Conservation (phyloP, 1,140 invertebrate genomes). For the Ceratosolen solmsi region DNA sequence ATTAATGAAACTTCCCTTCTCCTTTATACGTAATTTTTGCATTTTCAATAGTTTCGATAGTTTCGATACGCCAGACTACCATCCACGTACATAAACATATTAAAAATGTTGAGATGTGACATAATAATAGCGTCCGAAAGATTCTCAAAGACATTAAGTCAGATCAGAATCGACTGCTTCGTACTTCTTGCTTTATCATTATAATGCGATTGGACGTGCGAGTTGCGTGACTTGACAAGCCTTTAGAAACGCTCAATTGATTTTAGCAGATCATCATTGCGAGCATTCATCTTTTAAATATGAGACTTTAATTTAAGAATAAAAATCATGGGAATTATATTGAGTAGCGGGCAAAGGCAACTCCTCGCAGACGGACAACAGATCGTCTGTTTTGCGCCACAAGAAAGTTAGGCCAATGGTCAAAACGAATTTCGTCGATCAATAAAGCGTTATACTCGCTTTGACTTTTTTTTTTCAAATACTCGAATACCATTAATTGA, state of each 20-base stretch:
- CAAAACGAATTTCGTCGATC: constrained; percentile 13
- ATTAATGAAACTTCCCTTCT: too few relatives aligned
- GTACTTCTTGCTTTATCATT: constrained; percentile 16
- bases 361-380: background rate
- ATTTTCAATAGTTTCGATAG: too few relatives aligned
- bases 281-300: background rate
- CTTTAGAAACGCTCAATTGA: constrained; percentile 30
- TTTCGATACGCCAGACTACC: too few relatives aligned
- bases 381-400: background rate
- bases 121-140: constrained; percentile 15
- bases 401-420: background rate
- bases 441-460: background rate
- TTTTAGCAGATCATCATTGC: constrained; percentile 21
- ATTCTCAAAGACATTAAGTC: constrained; percentile 1
- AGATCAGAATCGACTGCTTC: background rate
- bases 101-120: background rate
- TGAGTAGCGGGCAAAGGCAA: background rate
- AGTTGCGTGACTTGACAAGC: constrained; percentile 4
- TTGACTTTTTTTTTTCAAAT: background rate
- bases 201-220: constrained; percentile 29
- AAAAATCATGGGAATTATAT: background rate
- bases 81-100: too few relatives aligned
- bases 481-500: background rate
- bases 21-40: too few relatives aligned
- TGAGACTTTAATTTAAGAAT: constrained; percentile 28